Base-by-base conservation (phyloP, 2,113 vertebrate genomes). In the Bufo bufo region DNA sequence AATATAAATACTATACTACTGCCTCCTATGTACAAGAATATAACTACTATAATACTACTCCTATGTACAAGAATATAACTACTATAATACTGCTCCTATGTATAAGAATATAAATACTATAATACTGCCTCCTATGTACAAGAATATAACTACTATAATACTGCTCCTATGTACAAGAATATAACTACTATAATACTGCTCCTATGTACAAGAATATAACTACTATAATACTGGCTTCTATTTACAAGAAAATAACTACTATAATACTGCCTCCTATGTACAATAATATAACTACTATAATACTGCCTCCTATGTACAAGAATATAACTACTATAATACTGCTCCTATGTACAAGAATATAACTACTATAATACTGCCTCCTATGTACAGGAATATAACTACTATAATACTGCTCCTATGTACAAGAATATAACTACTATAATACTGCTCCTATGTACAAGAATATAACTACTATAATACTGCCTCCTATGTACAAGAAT, bases 291-390 rank as follows among this genome's bases (percentile, higher is more conserved):
- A 71, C 66, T 71, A 71, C 66, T 71, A 71, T 71, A 71, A 71
- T 71, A 71, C 66, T 71, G 66, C 66, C n/a, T 11, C 66, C 63
- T 65, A 17, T 61, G 16, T 61, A 61, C 59, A 61, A 19, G 59
- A 61, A 19, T 61, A 61, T 61, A 61, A 61, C 59, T 61, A 19
- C 59, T 61, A 61, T 61, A 61, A 61, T 61, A 61, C 58, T 59
- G 58, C n/a, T 3, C 58, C 58, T 14, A 13, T 59, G 58, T 59
- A 59, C 58, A 59, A 14, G 58, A 59, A 59, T 71, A 71, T 71
- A 71, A 71, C 23, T 71, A 71, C 66, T 71, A 71, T 71, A 71
- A 71, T 71, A 71, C 66, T 71, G 23, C n/a, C 66, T 14, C 66
- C 63, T 65, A 65, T 65, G 63, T 65, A 65, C 63, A 65, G n/a